Evolutionary conservation across 2,113 vertebrate genomes (phyloP), one percentile per base, ranked within the genome.

Genomic region (Pseudolaguvia tuberculata): DNA sequence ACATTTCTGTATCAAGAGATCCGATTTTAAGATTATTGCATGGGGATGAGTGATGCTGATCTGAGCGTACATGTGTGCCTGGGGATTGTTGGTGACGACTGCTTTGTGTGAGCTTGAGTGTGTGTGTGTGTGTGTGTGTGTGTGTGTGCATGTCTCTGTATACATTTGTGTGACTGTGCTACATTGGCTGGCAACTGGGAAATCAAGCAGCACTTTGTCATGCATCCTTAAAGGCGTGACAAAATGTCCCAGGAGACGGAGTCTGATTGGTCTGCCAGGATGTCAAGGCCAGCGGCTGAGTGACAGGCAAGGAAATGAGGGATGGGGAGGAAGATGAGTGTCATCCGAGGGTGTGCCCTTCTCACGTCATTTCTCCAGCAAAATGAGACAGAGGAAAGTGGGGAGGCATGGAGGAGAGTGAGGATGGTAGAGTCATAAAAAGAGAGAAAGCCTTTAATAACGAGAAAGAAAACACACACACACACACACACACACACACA

Each of bases 191-290:
- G 88, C 91, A 88, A 90, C 86, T 89, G 91, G 90, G 90, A 91
- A 92, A 92, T 91, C 89, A 92, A 88, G 87, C 86, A 87, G 85
- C 87, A 90, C 88, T 91, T 92, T 90, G 89, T 91, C 89, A 89
- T 90, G 89, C 90, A 91, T 92, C 89, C 88, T 89, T 91, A 90
- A 89, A 90, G 88, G 90, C 86, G 85, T 91, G 89, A 91, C 88
- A 91, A 85, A 82, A 74, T 42, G 86, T 90, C 91, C 90, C 89
- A 70, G 59, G 89, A 88, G 91, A 90, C 79, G 52, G 20, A 17
- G 83, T 78, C 88, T 90, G 90, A 91, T 91, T 91, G 89, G 90
- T 89, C 89, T 88, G 88, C 62, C 84, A 88, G 84, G 89, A 85
- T 86, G 86, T 83, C 73, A 82, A 86, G 85, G 87, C 82, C 86